phyloP scores from a whole-genome alignment of 2,888 invertebrate species.

The Branchellion lobata region DNA sequence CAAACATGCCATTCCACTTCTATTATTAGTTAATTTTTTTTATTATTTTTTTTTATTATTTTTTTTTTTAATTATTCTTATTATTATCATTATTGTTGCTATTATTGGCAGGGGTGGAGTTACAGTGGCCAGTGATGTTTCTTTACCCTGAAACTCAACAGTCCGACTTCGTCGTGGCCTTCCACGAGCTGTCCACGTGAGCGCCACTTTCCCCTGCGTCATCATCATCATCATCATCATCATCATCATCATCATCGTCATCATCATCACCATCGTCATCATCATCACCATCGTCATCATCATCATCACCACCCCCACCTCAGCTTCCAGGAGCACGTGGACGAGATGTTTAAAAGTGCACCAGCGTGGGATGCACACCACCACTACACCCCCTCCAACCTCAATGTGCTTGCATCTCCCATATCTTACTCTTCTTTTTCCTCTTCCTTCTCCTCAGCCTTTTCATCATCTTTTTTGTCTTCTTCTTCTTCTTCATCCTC shows the following conservation, averaged over 20 bases:
- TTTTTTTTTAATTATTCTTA: too few relatives aligned
- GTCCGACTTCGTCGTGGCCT: slow-evolving; percentile 77
- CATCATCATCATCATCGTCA: neutral
- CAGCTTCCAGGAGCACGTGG: slow-evolving; percentile 50
- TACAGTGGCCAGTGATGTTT: slow-evolving; percentile 85
- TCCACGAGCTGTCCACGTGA: slow-evolving; percentile 47
- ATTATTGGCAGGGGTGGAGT: slow-evolving; percentile 51
- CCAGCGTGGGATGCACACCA: slow-evolving; percentile 49
- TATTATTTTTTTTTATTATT: too few relatives aligned
- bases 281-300: neutral
- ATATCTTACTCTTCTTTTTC: neutral
- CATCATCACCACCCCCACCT: neutral
- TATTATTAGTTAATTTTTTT: too few relatives aligned
- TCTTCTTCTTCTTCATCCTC: neutral
- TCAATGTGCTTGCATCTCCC: too few relatives aligned
- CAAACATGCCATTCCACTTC: too few relatives aligned
- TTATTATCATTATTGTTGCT: too few relatives aligned
- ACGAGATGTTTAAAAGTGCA: slow-evolving; percentile 47
- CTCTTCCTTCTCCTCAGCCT: neutral
- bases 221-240: neutral
- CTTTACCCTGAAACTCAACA: slow-evolving; percentile 83
- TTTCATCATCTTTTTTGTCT: too few relatives aligned
- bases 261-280: neutral
- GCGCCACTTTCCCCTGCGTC: too few relatives aligned
- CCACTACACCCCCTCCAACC: slow-evolving; percentile 45